Conservation (phyloP, 2,797 vertebrate species). For the Aldrovandia affinis region DNA sequence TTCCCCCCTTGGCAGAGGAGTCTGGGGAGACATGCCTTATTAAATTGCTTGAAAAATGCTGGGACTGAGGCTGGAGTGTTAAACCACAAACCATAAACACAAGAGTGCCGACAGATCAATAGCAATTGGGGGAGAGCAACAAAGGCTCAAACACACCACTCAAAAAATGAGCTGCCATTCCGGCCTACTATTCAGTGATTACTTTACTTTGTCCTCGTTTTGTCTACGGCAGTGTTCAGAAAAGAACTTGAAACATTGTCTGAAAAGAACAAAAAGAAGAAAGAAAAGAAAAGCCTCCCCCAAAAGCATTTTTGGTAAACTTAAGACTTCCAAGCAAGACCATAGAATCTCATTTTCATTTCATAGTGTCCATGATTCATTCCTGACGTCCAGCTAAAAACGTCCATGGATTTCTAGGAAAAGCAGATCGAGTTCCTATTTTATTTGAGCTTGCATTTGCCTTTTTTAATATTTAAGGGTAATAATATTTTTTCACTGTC, state of each 20-base stretch:
- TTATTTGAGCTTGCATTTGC: too few species aligned
- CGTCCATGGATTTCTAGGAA: too few species aligned
- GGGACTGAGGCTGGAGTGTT: not conserved
- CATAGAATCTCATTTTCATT: not conserved
- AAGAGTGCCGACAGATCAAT: not conserved
- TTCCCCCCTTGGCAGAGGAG: not conserved
- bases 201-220: not conserved
- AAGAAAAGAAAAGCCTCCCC: too few species aligned
- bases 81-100: constrained; percentile 14
- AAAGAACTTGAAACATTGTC: not conserved
- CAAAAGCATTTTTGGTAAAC: not conserved
- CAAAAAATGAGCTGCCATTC: not conserved
- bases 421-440: too few species aligned
- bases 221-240: not conserved
- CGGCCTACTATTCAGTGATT: not conserved
- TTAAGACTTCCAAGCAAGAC: not conserved
- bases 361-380: not conserved
- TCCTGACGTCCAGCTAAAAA: not conserved
- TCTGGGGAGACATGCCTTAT: not conserved
- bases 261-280: not conserved
- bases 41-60: not conserved
- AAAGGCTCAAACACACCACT: not conserved
- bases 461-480: too few species aligned
- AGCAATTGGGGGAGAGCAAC: not conserved
- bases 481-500: not conserved